Evolutionary conservation across 2,888 invertebrate species (phyloP).

Genomic region (Trichacis sp.): DNA sequence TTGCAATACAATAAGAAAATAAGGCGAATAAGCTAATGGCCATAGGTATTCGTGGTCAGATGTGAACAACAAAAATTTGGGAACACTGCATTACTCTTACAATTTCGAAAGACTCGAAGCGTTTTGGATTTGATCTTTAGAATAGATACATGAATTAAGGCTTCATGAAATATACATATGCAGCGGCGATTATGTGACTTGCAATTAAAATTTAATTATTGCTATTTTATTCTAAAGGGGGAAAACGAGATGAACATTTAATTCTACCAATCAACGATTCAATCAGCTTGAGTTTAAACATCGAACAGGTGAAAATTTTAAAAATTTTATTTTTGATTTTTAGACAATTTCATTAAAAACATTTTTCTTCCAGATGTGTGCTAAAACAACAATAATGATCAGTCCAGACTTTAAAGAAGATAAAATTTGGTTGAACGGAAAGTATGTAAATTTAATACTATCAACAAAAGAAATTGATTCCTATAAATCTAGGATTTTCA

Average conservation of each 20-base stretch:
- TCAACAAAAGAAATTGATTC: too few relatives aligned
- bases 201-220: neutral
- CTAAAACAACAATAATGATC: slow-evolving; percentile 89
- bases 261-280: slow-evolving; percentile 97
- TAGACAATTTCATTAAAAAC: too few relatives aligned
- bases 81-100: too few relatives aligned
- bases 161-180: neutral
- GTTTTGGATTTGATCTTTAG: too few relatives aligned
- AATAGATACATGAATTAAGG: neutral
- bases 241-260: slow-evolving; percentile 91
- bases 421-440: slow-evolving; percentile 91
- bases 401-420: slow-evolving; percentile 80
- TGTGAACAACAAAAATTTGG: too few relatives aligned
- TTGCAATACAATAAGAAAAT: too few relatives aligned
- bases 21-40: too few relatives aligned
- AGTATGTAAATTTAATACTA: slow-evolving; percentile 63
- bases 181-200: neutral
- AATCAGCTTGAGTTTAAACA: slow-evolving; percentile 89
- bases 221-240: slow-evolving; percentile 80
- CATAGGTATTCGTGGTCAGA: too few relatives aligned
- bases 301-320: slow-evolving; percentile 75
- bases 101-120: too few relatives aligned
- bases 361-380: slow-evolving; percentile 82
- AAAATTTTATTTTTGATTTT: too few relatives aligned
- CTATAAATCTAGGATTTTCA: slow-evolving; percentile 2